A percentile compares a stretch with the other conserved stretches of the same genome.
These are phyloP conservation scores for Diplodus sargus DNA, from an alignment of 2,797 vertebrate genomes.

Conservation along the genomic window DNA sequence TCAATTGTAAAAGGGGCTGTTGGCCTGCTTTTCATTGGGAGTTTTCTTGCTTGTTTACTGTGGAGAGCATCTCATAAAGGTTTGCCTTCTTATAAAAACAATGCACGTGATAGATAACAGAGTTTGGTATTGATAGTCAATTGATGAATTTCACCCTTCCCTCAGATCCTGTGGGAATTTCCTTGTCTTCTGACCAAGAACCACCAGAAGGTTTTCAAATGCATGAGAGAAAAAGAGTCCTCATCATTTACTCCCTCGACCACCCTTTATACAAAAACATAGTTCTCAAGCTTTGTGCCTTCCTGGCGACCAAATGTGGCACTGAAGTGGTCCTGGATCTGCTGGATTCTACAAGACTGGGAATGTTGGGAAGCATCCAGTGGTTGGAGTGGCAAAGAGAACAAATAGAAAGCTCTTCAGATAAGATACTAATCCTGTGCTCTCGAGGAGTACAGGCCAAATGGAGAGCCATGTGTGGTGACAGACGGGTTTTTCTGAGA, in stretches of 20 bases:
- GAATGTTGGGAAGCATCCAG: constrained; percentile 86
- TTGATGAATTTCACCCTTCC: not conserved
- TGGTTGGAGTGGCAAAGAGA: constrained; percentile 92
- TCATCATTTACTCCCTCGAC: constrained; percentile 94
- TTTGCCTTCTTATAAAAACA: constrained; percentile 40
- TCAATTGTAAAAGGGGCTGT: constrained; percentile 37
- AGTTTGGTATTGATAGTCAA: constrained; percentile 13
- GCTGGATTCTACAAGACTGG: constrained; percentile 87
- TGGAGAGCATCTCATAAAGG: constrained; percentile 64
- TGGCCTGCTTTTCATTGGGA: constrained; percentile 50
- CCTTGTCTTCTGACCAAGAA: constrained; percentile 22
- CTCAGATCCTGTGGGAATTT: constrained; percentile 49
- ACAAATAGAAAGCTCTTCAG: constrained; percentile 85
- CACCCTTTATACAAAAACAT: constrained; percentile 90
- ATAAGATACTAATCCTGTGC: constrained; percentile 93
- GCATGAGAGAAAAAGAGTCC: constrained; percentile 81
- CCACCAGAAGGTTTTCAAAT: constrained; percentile 40
- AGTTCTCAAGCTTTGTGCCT: constrained; percentile 91
- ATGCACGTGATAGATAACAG: not conserved
- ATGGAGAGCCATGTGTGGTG: constrained; percentile 92
- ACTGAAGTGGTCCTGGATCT: constrained; percentile 92
- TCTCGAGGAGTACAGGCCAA: constrained; percentile 92
- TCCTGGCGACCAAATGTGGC: constrained; percentile 89
- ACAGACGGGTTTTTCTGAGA: constrained; percentile 81
- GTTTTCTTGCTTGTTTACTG: constrained; percentile 53